phyloP scores from a whole-genome alignment of 1,140 invertebrate species.

The Globodera rostochiensis region DNA sequence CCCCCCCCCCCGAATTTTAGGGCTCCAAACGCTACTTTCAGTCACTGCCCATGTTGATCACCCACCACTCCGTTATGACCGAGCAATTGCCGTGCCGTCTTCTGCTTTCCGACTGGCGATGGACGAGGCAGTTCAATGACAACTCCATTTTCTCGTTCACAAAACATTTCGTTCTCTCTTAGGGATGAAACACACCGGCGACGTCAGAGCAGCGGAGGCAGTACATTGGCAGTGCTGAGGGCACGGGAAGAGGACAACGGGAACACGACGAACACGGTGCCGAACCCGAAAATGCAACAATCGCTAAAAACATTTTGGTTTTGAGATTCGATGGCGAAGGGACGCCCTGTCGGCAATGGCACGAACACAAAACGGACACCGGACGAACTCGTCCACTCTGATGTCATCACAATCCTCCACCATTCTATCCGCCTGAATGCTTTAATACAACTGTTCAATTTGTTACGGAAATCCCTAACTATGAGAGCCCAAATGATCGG shows the following conservation, averaged over 20 bases:
- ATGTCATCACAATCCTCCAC: constrained; percentile 27
- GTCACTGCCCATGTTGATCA: constrained; percentile 40
- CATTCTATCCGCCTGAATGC: constrained; percentile 18
- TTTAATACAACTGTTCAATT: too few relatives aligned
- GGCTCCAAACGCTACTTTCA: constrained; percentile 38
- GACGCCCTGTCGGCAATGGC: constrained; percentile 4
- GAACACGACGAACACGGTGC: not conserved
- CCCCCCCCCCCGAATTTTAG: not conserved
- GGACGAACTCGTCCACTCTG: constrained; percentile 14
- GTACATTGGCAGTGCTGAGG: constrained; percentile 12
- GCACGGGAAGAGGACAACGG: not conserved
- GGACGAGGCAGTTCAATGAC: constrained; percentile 11
- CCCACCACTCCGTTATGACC: constrained; percentile 33
- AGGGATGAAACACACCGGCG: not conserved
- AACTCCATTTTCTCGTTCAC: not conserved
- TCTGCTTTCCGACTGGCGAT: constrained; percentile 30
- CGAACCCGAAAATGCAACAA: not conserved
- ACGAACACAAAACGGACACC: not conserved
- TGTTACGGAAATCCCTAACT: too few relatives aligned
- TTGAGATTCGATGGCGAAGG: constrained; percentile 7
- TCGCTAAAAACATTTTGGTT: not conserved
- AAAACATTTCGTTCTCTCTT: not conserved
- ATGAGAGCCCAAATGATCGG: too few relatives aligned
- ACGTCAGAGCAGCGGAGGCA: constrained; percentile 20
- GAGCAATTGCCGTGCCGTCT: constrained; percentile 39